Evolutionary conservation across 2,888 invertebrate genomes (phyloP).

Genomic region (Incurvaria masculella): DNA sequence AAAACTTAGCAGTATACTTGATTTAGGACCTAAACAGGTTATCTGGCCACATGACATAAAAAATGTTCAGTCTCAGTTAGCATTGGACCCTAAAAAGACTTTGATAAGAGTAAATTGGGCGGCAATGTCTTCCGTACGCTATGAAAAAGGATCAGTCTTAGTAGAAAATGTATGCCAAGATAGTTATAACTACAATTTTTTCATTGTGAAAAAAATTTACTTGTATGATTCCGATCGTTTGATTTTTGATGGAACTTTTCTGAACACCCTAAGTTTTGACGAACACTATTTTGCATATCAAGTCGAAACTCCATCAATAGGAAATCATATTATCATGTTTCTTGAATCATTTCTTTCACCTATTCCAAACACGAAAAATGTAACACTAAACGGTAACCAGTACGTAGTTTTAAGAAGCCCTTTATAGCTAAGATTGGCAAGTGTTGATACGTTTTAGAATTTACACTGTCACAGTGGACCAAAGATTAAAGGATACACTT

Average conservation of each 20-base stretch:
- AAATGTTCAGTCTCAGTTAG: background rate
- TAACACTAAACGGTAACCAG: too few species aligned
- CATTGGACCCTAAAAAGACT: background rate
- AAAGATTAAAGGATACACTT: too few species aligned
- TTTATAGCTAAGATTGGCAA: too few species aligned
- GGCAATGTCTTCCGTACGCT: background rate
- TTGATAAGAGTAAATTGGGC: constrained; percentile 2
- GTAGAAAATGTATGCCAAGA: background rate
- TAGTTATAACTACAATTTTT: background rate
- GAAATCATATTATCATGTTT: too few species aligned
- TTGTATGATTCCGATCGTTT: background rate
- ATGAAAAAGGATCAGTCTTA: background rate
- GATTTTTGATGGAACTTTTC: background rate
- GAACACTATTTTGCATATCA: constrained; percentile 2
- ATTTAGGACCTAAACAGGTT: background rate
- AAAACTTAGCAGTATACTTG: background rate
- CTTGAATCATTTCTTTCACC: too few species aligned
- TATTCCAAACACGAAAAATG: too few species aligned
- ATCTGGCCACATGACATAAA: background rate
- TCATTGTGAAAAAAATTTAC: constrained; percentile 1
- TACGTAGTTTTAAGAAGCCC: too few species aligned
- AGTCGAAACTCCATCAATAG: background rate
- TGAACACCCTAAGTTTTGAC: constrained; percentile 3
- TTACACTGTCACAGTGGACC: too few species aligned
- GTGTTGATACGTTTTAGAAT: too few species aligned